Evolutionary conservation across 1,140 invertebrate genomes (phyloP), one percentile per base, ranked within the genome.

Genomic region (Meteorus sp.): DNA sequence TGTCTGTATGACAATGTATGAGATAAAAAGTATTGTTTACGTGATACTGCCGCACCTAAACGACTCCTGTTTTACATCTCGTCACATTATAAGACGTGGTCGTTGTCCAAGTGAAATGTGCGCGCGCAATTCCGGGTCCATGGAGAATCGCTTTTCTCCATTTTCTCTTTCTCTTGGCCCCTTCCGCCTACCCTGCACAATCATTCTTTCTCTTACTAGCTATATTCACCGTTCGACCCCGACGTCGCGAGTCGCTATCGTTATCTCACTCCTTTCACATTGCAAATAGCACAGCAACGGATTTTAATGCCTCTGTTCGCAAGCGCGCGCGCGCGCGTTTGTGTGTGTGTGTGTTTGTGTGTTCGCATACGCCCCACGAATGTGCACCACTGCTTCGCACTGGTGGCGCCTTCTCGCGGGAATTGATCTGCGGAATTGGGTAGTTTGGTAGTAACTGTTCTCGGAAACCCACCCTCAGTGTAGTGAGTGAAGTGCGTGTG

Each of bases 401-500:
- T n/a, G n/a, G 71, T 74, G 72, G 69, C 70, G 72, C 71, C 70
- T 29, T 64, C 62, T 56, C 13, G 35, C 60, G 63, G 45, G 15
- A n/a, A n/a, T n/a, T n/a, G n/a, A n/a, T n/a, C n/a, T n/a, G n/a
- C n/a, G n/a, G n/a, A n/a, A n/a, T n/a, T n/a, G n/a, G n/a, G n/a
- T n/a, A n/a, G n/a, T n/a, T n/a, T n/a, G n/a, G n/a, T n/a, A n/a
- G n/a, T n/a, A n/a, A n/a, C n/a, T n/a, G n/a, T n/a, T n/a, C n/a
- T n/a, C n/a, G 19, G 35, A 62, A 58, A 53, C 48, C 47, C 52
- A 41, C 8, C 60, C 59, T 77, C 74, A 78, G 78, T n/a, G n/a
- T 79, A 73, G 76, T 74, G 72, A 74, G 75, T 78, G 73, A 73
- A 78, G 78, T 79, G 77, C 75, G 77, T 78, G 73, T 66, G 71